Conservation (phyloP, 1,140 invertebrate species). For the Tetragnatha versicolor region DNA sequence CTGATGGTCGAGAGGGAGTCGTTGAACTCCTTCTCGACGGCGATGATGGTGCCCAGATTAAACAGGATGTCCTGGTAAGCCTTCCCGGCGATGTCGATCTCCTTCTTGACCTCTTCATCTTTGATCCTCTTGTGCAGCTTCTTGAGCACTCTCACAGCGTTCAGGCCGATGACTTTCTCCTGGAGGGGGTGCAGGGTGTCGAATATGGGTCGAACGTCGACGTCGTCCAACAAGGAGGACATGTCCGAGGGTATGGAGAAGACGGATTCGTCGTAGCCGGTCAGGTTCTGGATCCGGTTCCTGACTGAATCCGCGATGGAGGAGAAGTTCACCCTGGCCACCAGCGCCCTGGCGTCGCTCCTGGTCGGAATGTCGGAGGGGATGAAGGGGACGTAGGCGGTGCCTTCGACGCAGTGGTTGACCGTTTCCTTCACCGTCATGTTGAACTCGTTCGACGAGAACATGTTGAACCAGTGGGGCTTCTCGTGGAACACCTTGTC, state of each 20-base stretch:
- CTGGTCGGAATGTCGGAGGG: not conserved
- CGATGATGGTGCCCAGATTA: not conserved
- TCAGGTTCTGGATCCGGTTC: too few relatives aligned
- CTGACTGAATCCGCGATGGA: too few relatives aligned
- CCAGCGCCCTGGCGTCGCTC: not conserved
- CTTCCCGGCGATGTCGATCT: not conserved
- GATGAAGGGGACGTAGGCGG: not conserved
- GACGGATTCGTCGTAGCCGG: not conserved
- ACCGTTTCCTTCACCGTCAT: not conserved
- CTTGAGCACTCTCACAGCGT: too few relatives aligned
- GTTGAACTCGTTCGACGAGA: constrained; percentile 6
- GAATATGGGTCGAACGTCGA: not conserved
- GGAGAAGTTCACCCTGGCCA: not conserved
- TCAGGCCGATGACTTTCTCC: too few relatives aligned
- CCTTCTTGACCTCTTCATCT: too few relatives aligned
- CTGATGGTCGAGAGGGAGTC: not conserved
- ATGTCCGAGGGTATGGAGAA: not conserved
- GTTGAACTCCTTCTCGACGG: not conserved
- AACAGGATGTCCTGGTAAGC: not conserved
- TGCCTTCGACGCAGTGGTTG: not conserved
- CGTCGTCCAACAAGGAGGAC: not conserved
- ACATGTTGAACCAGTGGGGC: not conserved
- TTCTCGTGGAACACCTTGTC: not conserved
- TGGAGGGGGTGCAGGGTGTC: too few relatives aligned
- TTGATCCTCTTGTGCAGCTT: too few relatives aligned